Percentiles rank a stretch among this genome's conserved stretches.
Evolutionary conservation across 2,888 invertebrate genomes (phyloP).

Genomic region (Lamellibrachia columna): DNA sequence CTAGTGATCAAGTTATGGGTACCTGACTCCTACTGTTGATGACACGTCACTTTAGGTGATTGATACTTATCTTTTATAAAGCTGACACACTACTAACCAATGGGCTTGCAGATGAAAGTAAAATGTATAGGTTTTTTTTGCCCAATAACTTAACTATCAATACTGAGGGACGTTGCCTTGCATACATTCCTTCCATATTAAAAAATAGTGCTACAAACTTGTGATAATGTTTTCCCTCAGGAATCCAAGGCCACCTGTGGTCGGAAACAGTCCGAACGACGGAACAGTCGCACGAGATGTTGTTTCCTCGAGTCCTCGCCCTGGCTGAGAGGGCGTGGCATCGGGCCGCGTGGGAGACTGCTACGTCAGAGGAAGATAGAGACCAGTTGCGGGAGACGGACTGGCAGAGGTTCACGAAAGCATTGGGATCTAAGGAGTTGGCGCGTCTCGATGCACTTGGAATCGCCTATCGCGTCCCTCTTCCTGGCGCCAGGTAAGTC

Average conservation of each 20-base stretch:
- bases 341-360: slow-evolving; percentile 51
- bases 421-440: slow-evolving; percentile 55
- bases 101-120: too few relatives aligned
- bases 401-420: slow-evolving; percentile 54
- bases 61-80: too few relatives aligned
- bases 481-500: slow-evolving; percentile 54
- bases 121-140: too few relatives aligned
- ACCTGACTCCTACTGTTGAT: too few relatives aligned
- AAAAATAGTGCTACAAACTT: background rate
- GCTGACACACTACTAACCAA: too few relatives aligned
- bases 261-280: slow-evolving; percentile 47
- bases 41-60: too few relatives aligned
- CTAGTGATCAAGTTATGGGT: too few relatives aligned
- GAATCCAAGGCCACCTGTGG: slow-evolving; percentile 60
- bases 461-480: slow-evolving; percentile 54
- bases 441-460: slow-evolving; percentile 48
- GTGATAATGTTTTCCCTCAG: slow-evolving; percentile 43
- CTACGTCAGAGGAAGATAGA: slow-evolving; percentile 48
- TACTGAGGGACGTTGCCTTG: slow-evolving; percentile 27
- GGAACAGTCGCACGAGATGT: slow-evolving; percentile 34
- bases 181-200: slow-evolving; percentile 37
- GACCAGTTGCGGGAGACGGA: slow-evolving; percentile 46
- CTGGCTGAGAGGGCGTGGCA: slow-evolving; percentile 62
- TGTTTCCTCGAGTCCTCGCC: slow-evolving; percentile 47
- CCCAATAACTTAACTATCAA: slow-evolving; percentile 17